A percentile compares a stretch with the other conserved stretches of the same genome.
These are phyloP conservation scores for Eupithecia pulchellata DNA, from an alignment of 2,888 invertebrate species.

Conservation along the genomic window DNA sequence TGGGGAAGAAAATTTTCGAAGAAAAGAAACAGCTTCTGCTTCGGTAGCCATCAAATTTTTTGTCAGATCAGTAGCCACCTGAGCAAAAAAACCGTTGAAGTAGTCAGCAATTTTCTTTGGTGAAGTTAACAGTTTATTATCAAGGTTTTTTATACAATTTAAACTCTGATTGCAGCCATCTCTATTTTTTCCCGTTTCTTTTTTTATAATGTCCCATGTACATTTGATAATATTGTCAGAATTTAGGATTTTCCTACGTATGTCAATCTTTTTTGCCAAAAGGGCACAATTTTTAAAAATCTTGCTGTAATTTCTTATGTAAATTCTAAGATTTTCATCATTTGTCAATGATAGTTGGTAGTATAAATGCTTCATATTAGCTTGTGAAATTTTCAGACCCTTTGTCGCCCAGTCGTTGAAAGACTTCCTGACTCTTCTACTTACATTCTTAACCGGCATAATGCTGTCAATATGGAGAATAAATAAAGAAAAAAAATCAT, in stretches of 20 bases:
- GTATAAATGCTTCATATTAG: constrained; percentile 1
- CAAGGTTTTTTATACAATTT: not conserved
- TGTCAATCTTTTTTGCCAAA: not conserved
- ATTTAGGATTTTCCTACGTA: not conserved
- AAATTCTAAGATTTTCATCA: constrained; percentile 7
- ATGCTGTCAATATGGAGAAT: not conserved
- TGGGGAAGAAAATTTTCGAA: not conserved
- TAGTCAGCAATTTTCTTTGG: not conserved
- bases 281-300: not conserved
- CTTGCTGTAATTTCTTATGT: constrained; percentile 1
- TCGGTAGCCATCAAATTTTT: not conserved
- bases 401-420: constrained; percentile 11
- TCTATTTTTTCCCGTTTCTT: not conserved
- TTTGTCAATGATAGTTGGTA: constrained; percentile 5
- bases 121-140: not conserved
- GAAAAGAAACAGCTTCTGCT: not conserved
- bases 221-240: not conserved
- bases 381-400: not conserved
- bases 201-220: not conserved
- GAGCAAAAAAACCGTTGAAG: not conserved
- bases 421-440: not conserved
- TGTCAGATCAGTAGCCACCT: not conserved
- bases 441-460: not conserved
- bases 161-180: not conserved
- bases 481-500: not conserved